Evolutionary conservation across 1,140 invertebrate species (phyloP).

Genomic region (Megalopta genalis): DNA sequence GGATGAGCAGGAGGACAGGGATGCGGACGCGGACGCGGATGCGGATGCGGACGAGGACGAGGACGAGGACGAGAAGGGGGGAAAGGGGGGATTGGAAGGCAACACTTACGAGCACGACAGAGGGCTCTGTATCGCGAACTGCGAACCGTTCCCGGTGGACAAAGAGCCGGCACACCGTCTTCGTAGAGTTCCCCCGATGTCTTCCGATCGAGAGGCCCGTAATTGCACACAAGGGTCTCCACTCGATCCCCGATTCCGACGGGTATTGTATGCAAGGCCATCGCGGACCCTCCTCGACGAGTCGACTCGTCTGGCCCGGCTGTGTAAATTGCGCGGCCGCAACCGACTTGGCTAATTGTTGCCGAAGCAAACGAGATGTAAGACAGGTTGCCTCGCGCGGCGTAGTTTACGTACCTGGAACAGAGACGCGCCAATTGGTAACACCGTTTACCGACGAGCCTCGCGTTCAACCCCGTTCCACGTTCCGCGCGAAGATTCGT

Average conservation of each 20-base stretch:
- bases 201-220: constrained; percentile 72
- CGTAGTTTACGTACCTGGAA: constrained; percentile 65
- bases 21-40: neutral
- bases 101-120: constrained; percentile 65
- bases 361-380: constrained; percentile 66
- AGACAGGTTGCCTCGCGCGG: constrained; percentile 50
- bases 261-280: constrained; percentile 15
- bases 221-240: constrained; percentile 75
- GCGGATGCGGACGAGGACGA: too few species aligned
- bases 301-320: constrained; percentile 23
- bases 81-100: neutral
- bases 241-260: constrained; percentile 58
- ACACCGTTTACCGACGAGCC: too few species aligned
- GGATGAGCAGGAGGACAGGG: neutral
- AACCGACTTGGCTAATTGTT: constrained; percentile 66
- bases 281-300: neutral
- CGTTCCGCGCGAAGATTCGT: too few species aligned
- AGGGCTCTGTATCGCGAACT: constrained; percentile 68
- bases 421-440: neutral
- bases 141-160: constrained; percentile 66
- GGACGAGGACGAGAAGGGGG: neutral
- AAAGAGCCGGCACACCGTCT: constrained; percentile 63
- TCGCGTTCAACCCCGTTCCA: too few species aligned
- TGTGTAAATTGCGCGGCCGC: constrained; percentile 69
- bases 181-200: constrained; percentile 63